Conservation (phyloP, 2,888 invertebrate genomes). For the Archaeoteleia sp. region DNA sequence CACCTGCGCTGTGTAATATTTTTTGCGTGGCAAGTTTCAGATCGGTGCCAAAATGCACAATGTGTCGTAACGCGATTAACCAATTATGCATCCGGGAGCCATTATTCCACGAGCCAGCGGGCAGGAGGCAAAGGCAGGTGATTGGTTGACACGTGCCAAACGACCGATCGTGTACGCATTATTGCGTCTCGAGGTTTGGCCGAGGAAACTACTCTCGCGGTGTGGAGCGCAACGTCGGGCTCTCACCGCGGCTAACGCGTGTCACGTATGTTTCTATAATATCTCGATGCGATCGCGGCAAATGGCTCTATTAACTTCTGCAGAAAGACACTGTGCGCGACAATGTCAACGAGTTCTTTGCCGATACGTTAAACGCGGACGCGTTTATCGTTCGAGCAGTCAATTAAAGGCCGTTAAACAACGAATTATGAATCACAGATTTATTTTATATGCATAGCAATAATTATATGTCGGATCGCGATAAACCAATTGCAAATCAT, state of each 20-base stretch:
- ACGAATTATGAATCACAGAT: conserved; percentile 22
- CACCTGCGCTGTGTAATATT: conserved; percentile 36
- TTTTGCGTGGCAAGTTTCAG: conserved; percentile 29
- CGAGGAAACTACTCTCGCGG: not conserved
- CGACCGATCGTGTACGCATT: conserved; percentile 50
- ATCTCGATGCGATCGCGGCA: conserved; percentile 52
- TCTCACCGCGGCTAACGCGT: conserved; percentile 12
- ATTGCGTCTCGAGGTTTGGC: conserved; percentile 2
- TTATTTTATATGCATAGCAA: conserved; percentile 19
- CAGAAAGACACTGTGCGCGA: conserved; percentile 40
- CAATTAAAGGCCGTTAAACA: conserved; percentile 28
- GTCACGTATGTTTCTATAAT: conserved; percentile 41
- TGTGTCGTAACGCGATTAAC: conserved; percentile 45
- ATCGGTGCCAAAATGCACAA: conserved; percentile 35
- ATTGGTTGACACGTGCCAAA: conserved; percentile 59
- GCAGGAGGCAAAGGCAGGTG: conserved; percentile 56
- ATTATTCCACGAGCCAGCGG: conserved; percentile 25
- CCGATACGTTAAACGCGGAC: conserved; percentile 17
- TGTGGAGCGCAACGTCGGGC: not conserved
- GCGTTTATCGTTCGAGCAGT: conserved; percentile 20
- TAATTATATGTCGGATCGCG: conserved; percentile 13
- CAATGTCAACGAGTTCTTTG: conserved; percentile 49
- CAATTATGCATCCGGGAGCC: conserved; percentile 53
- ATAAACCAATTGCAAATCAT: conserved; percentile 6
- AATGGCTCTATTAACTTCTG: conserved; percentile 55